These are phyloP conservation scores for Saccopteryx bilineata DNA, from an alignment of 2,113 vertebrate species.

Conservation along the genomic window DNA sequence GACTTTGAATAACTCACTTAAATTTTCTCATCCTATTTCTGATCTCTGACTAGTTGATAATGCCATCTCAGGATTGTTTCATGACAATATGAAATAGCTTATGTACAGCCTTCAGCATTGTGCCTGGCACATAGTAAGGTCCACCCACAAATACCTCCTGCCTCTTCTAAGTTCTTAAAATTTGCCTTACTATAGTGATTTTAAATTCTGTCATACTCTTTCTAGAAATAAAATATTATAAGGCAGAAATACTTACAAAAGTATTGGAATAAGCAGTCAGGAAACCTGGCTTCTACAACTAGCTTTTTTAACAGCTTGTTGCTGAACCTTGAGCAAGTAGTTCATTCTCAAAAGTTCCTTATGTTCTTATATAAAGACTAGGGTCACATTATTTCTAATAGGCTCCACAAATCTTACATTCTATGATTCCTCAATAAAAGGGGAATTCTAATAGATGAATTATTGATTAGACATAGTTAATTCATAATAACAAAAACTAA, in stretches of 20 bases:
- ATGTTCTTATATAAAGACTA: neutral
- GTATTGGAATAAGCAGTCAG: neutral
- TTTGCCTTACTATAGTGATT: neutral
- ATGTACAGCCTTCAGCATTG: neutral
- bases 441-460: neutral
- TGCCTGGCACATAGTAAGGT: neutral
- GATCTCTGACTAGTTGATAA: neutral
- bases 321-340: neutral
- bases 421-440: neutral
- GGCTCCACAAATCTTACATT: neutral
- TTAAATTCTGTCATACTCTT: neutral
- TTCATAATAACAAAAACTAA: conserved; percentile 19
- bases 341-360: neutral
- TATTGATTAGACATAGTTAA: neutral
- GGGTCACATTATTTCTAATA: conserved; percentile 16
- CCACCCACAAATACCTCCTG: neutral
- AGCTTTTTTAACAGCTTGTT: neutral
- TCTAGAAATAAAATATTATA: neutral
- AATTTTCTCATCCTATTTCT: neutral
- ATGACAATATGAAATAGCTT: neutral
- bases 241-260: neutral
- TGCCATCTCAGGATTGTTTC: neutral
- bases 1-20: neutral
- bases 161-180: neutral
- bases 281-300: neutral